Percentiles rank a stretch among this genome's conserved stretches.
Conservation (phyloP, 2,113 vertebrate species). For the Zosterops japonicus region DNA sequence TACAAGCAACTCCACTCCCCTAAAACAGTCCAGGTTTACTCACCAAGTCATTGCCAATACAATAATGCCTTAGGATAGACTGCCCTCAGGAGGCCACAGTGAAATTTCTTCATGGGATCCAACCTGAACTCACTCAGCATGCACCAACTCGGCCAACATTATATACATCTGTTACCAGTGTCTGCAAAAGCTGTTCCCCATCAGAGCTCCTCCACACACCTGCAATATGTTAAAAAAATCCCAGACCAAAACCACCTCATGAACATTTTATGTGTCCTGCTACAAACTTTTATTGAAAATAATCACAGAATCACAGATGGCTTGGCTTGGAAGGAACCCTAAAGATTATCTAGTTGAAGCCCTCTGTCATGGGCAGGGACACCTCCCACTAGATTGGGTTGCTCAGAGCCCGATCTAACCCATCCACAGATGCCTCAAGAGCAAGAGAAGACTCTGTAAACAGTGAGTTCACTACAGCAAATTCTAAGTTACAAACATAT, state of each 20-base stretch:
- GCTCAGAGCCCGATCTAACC: not conserved
- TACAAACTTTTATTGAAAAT: not conserved
- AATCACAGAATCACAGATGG: not conserved
- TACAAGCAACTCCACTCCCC: not conserved
- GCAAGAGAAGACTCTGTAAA: not conserved
- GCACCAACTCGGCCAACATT: not conserved
- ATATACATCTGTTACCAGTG: fast-evolving
- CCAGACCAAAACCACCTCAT: not conserved
- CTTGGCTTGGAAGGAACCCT: not conserved
- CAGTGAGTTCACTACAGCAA: not conserved
- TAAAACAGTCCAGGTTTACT: not conserved
- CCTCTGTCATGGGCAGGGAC: not conserved
- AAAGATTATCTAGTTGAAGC: not conserved
- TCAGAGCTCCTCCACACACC: not conserved
- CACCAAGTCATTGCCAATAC: not conserved
- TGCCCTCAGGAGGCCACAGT: slow-evolving; percentile 54
- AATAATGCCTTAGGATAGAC: slow-evolving; percentile 19
- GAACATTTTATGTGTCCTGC: not conserved
- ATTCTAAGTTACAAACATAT: not conserved
- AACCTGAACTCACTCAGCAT: not conserved
- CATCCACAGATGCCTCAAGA: not conserved
- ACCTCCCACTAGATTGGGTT: not conserved
- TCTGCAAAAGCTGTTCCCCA: not conserved
- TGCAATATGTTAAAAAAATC: not conserved
- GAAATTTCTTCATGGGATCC: not conserved